Evolutionary conservation across 2,888 invertebrate genomes (phyloP).

Genomic region (Drosophila longiperda): DNA sequence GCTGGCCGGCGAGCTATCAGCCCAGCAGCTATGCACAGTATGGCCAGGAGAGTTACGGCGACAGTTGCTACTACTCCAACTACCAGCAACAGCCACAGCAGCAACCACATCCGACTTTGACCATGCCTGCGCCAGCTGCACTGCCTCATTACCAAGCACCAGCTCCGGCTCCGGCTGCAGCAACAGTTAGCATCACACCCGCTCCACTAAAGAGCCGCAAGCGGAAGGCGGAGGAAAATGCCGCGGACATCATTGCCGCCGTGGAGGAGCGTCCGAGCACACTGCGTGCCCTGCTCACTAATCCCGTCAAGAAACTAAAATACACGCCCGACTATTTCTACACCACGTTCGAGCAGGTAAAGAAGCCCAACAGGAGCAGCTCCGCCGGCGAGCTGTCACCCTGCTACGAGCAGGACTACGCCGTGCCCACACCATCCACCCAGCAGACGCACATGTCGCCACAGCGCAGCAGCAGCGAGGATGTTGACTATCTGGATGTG

Average conservation of each 20-base stretch:
- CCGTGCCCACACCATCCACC: slow-evolving; percentile 69
- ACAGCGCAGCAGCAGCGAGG: slow-evolving; percentile 75
- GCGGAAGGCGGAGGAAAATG: slow-evolving; percentile 63
- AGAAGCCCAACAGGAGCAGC: slow-evolving; percentile 55
- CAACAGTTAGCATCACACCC: slow-evolving; percentile 31
- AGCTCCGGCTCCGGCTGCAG: slow-evolving; percentile 4
- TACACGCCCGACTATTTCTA: slow-evolving; percentile 83
- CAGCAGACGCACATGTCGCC: slow-evolving; percentile 79
- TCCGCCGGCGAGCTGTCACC: slow-evolving; percentile 68
- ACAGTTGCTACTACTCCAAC: slow-evolving; percentile 61
- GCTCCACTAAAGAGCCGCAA: slow-evolving; percentile 51
- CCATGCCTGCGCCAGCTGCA: slow-evolving; percentile 22
- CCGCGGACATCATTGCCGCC: slow-evolving; percentile 55
- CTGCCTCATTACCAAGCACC: slow-evolving; percentile 28
- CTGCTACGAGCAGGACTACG: slow-evolving; percentile 71
- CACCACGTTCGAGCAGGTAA: slow-evolving; percentile 74
- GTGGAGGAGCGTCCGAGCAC: slow-evolving; percentile 84
- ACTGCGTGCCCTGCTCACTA: slow-evolving; percentile 87
- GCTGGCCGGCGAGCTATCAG: slow-evolving; percentile 55
- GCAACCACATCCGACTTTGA: slow-evolving; percentile 8
- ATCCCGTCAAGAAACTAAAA: slow-evolving; percentile 83
- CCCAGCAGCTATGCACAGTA: slow-evolving; percentile 65
- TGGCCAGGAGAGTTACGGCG: slow-evolving; percentile 51
- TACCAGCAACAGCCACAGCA: slow-evolving; percentile 34
- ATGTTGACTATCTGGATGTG: slow-evolving; percentile 81